These are phyloP conservation scores for Crypturellus tataupa DNA, from an alignment of 2,797 vertebrate genomes.

Conservation along the genomic window DNA sequence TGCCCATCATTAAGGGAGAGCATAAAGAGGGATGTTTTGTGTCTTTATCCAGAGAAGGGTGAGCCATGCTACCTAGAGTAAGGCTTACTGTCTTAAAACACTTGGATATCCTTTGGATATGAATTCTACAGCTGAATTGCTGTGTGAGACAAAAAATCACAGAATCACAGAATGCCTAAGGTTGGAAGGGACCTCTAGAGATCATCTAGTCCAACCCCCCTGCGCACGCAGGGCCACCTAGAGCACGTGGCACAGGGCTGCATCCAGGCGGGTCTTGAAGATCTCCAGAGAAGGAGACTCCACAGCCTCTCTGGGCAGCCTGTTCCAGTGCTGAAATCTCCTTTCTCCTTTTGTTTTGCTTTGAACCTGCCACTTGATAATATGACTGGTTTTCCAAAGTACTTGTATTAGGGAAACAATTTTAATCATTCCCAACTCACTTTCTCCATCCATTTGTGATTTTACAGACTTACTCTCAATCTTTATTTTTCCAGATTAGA, in stretches of 20 bases:
- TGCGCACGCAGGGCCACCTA: too few relatives aligned
- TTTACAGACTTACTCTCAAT: not conserved
- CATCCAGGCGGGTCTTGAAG: too few relatives aligned
- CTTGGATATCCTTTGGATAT: not conserved
- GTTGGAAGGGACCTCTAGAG: too few relatives aligned
- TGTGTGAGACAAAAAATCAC: not conserved
- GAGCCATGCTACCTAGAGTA: not conserved
- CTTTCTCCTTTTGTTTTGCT: not conserved
- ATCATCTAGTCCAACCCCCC: too few relatives aligned
- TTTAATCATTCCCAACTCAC: not conserved
- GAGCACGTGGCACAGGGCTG: too few relatives aligned
- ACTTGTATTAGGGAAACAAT: not conserved
- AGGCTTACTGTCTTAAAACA: not conserved
- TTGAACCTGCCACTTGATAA: not conserved
- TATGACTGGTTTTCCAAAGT: not conserved
- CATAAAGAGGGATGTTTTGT: not conserved
- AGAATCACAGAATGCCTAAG: too few relatives aligned
- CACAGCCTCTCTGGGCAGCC: too few relatives aligned
- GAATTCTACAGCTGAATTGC: not conserved
- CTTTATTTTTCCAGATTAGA: not conserved
- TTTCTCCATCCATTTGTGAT: accelerated
- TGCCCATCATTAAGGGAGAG: not conserved
- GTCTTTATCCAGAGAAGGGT: not conserved
- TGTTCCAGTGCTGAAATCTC: too few relatives aligned
- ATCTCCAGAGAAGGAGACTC: too few relatives aligned